Evolutionary conservation across 2,888 invertebrate species (phyloP), one percentile per base, ranked within the genome.

Genomic region (Synergus japonicus): DNA sequence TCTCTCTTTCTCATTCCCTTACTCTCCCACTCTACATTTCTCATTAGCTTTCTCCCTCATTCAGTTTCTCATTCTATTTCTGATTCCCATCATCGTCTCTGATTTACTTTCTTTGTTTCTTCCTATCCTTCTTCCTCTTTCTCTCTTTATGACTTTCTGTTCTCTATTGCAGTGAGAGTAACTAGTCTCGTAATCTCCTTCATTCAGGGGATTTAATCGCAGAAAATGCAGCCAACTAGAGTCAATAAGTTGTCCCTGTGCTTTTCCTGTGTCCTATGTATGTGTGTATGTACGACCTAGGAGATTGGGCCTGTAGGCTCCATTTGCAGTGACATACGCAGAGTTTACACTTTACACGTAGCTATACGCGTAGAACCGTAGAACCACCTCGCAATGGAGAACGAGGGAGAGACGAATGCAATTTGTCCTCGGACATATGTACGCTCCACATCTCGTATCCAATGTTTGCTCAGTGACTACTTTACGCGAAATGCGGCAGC

Each of bases 211-310:
- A 82, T 78, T 83, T 80, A 60, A 77, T 76, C 76, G 80, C 67
- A 77, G 80, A 79, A 81, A 80, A 84, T 79, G 83, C 78, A 83
- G 80, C 79, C 79, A 81, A 80, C 78, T 79, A 78, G 69, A 83
- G 82, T 83, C 82, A 82, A 82, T 82, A 82, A 84, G 81, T 84
- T 78, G 49, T 54, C 78, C 44, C 44, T n/a, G 78, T 54, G 78
- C n/a, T 76, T 78, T 77, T 67, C 64, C 64, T 76, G 41, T 76
- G 41, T 22, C 9, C 43, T 4, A 46, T 46, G 0, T 54, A 54
- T 54, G 9, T 8, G 29, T 29, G 29, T 29, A 29, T 29, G 29
- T 29, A 29, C 29, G 29, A n/a, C 2, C 5, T 5, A 15, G 15
- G 15, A 49, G 49, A 49, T 49, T 10, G 60, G 60, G 63, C 37